A percentile compares a stretch with the other conserved stretches of the same genome.
These are phyloP conservation scores for Tragelaphus eurycerus DNA, from an alignment of 2,797 vertebrate species.

Conservation along the genomic window DNA sequence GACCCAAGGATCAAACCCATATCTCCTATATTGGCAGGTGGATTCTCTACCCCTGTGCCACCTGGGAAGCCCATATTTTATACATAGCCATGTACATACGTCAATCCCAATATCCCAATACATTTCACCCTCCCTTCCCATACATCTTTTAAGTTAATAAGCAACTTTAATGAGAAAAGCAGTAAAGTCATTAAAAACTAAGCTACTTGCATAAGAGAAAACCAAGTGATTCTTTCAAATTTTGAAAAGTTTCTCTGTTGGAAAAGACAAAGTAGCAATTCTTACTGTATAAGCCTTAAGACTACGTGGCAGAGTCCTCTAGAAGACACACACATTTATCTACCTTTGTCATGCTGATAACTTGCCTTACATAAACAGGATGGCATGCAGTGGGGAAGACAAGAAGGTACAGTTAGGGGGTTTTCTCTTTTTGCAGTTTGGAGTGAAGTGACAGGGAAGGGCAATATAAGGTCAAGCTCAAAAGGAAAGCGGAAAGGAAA, in stretches of 20 bases:
- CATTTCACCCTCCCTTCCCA: background rate
- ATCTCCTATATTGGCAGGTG: background rate
- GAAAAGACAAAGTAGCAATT: background rate
- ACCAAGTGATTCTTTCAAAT: background rate
- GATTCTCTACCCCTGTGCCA: background rate
- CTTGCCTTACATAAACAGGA: background rate
- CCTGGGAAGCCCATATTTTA: background rate
- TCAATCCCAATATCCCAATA: background rate
- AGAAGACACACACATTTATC: background rate
- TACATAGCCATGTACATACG: background rate
- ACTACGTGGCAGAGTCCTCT: background rate
- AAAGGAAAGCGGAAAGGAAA: background rate
- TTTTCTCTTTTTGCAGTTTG: background rate
- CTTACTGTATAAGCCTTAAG: background rate
- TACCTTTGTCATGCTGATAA: background rate
- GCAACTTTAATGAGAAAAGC: background rate
- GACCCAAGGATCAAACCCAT: background rate
- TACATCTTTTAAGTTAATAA: background rate
- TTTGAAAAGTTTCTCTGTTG: background rate
- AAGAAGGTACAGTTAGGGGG: background rate
- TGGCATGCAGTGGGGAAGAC: background rate
- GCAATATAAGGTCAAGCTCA: background rate
- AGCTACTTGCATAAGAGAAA: background rate
- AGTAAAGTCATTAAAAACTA: conserved; percentile 6
- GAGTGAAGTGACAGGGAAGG: background rate